These are phyloP conservation scores for western clawed frog (Xenopus tropicalis) DNA, from an alignment of 2,113 vertebrate species.

Conservation along the genomic window DNA sequence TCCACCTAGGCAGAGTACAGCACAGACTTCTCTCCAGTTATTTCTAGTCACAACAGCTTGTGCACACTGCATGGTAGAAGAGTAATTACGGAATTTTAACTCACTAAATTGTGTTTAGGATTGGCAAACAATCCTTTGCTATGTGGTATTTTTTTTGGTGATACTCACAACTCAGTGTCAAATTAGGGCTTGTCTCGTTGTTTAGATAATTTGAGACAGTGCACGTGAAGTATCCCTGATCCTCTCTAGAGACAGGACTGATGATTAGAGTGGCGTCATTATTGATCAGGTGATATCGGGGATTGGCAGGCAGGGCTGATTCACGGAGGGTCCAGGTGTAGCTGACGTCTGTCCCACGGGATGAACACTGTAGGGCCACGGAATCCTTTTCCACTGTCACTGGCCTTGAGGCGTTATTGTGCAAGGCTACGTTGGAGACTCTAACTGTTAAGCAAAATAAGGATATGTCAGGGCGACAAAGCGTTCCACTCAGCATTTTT, in stretches of 20 bases:
- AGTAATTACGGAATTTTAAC: too few species aligned
- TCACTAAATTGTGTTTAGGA: too few species aligned
- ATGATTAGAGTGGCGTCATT: conserved; percentile 17
- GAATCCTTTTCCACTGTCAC: conserved; percentile 5
- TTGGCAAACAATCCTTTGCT: too few species aligned
- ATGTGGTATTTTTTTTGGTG: not conserved
- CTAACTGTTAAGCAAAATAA: conserved; percentile 3
- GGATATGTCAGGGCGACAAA: too few species aligned
- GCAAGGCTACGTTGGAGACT: conserved; percentile 11
- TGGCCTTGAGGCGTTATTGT: conserved; percentile 1
- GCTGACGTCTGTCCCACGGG: conserved; percentile 18
- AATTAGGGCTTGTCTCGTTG: not conserved
- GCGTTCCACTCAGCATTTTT: too few species aligned
- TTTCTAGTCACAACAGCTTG: too few species aligned
- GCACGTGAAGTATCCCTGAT: conserved; percentile 20
- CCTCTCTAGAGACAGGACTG: conserved; percentile 18
- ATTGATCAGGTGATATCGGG: conserved; percentile 6
- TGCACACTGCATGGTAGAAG: too few species aligned
- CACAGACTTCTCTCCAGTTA: too few species aligned
- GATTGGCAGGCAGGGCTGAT: not conserved
- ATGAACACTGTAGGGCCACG: conserved; percentile 1
- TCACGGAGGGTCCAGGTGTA: conserved; percentile 9
- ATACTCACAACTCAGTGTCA: conserved; percentile 33
- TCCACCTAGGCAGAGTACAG: too few species aligned
- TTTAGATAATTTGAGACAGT: conserved; percentile 20